phyloP scores from a whole-genome alignment of 2,113 vertebrate genomes.

The Cricetomys ansorgei region DNA sequence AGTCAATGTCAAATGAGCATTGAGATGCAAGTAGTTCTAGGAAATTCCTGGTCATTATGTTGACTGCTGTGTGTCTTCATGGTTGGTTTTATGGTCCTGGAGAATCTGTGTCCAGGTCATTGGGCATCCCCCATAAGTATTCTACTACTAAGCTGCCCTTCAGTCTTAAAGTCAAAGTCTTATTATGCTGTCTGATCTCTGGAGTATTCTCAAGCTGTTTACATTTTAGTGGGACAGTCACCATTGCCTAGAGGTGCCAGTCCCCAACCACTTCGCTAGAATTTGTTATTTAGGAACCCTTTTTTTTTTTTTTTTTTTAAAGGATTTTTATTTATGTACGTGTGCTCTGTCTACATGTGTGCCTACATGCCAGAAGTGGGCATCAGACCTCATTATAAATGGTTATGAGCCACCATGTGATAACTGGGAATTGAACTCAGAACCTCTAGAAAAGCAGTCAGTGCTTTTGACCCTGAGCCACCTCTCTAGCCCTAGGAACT shows the following conservation, averaged over 20 bases:
- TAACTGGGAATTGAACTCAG: no score
- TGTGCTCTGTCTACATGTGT: no score
- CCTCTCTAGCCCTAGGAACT: slow-evolving; percentile 24
- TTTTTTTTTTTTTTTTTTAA: no score
- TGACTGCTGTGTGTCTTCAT: not conserved
- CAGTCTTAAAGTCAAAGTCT: not conserved
- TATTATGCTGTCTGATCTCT: not conserved
- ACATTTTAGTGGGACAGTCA: not conserved
- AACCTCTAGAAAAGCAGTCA: no score
- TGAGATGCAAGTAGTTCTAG: not conserved
- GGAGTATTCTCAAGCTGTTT: not conserved
- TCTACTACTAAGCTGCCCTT: not conserved
- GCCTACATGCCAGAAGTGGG: no score
- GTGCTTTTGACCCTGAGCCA: not conserved
- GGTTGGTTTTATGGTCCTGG: not conserved
- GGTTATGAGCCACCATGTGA: no score
- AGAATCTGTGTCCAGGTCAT: not conserved
- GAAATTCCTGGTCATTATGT: no score
- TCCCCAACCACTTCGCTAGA: not conserved
- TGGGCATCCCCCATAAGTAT: not conserved
- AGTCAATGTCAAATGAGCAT: not conserved
- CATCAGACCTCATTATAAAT: no score
- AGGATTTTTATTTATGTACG: no score
- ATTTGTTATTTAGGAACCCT: not conserved
- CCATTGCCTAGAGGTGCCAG: not conserved